Evolutionary conservation across 2,113 vertebrate species (phyloP).

Genomic region (Stegostoma tigrinum): DNA sequence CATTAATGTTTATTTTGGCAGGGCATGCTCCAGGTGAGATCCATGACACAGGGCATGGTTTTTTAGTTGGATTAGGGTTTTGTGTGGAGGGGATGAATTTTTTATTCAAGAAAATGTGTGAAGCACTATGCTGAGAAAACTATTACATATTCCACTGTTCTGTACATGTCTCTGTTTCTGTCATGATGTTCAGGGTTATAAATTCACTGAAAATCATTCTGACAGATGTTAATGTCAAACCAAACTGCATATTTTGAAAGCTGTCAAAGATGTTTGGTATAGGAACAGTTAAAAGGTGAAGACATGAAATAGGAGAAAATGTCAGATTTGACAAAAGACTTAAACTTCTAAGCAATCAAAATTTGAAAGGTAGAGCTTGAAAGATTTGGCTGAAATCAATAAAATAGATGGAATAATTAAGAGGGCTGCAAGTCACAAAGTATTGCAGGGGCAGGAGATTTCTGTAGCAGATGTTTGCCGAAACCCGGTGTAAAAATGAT

Average conservation of each 20-base stretch:
- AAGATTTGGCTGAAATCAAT: conserved; percentile 32
- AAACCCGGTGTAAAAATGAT: conserved; percentile 66
- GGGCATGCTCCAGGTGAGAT: not conserved
- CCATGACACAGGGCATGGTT: not conserved
- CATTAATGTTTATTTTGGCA: not conserved
- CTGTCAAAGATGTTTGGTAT: conserved; percentile 4
- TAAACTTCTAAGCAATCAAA: conserved; percentile 22
- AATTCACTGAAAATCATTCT: conserved; percentile 34
- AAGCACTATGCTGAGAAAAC: not conserved
- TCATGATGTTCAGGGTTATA: conserved; percentile 15
- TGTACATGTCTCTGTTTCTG: conserved; percentile 14
- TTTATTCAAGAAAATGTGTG: not conserved
- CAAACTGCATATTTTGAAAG: conserved; percentile 24
- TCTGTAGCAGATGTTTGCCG: conserved; percentile 67
- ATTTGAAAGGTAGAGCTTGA: conserved; percentile 30
- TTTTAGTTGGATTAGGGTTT: not conserved
- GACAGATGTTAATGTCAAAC: conserved; percentile 33
- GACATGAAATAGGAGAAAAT: conserved; percentile 1
- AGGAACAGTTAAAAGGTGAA: conserved; percentile 19
- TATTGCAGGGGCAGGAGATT: conserved; percentile 34
- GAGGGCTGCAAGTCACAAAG: not conserved
- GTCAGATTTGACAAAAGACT: conserved; percentile 26
- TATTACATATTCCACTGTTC: conserved; percentile 22
- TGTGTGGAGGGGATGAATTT: not conserved
- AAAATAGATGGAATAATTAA: conserved; percentile 33